Base-by-base conservation (phyloP, 2,888 invertebrate species). In the Drosophila longiperda region DNA sequence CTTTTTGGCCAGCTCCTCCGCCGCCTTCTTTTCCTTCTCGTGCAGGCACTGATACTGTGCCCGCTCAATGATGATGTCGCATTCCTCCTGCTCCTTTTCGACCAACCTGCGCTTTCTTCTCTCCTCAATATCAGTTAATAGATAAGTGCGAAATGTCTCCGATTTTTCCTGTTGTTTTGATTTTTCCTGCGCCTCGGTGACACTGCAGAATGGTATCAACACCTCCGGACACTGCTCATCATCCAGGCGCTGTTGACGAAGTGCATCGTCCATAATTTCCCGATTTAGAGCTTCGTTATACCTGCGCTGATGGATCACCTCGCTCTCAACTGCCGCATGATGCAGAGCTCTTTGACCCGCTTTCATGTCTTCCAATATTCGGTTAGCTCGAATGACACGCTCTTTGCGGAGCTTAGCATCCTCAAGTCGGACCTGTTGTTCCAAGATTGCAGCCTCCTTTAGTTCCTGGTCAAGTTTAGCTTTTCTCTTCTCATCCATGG, bases 331-430 rank as follows among this genome's bases (percentile, higher is more conserved):
- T 7, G 73, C 29, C 0, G 80, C 89, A 49, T 54, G 71, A n/a
- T 67, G 78, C 1, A 86, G 48, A 0, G 73, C 69, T 1, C 59
- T 33, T 11, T 68, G 83, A 11, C 88, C 90, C 0, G 75, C 69
- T 53, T 87, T 87, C 32, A 87, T n/a, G 26, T 70, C 40, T 0
- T 87, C 60, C 26, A 89, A 15, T 32, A 87, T 65, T 2, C 33
- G 38, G 7, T 78, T 77, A 5, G 86, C 86, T 8, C 88, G 57
- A 1, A 79, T 9, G 1, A 87, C 66, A 2, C 90, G 83, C 8
- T 73, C 74, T 26, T 83, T 87, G 7, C 86, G 86, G 3, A 49
- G 7, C 0, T 63, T 61, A 4, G 79, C 83, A 1, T 71, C 73
- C 23, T 60, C 64, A 6, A 73, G 17, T 20, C 9, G 15, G 2